Conservation (phyloP, 2,113 vertebrate genomes). For the Pantherophis guttatus region DNA sequence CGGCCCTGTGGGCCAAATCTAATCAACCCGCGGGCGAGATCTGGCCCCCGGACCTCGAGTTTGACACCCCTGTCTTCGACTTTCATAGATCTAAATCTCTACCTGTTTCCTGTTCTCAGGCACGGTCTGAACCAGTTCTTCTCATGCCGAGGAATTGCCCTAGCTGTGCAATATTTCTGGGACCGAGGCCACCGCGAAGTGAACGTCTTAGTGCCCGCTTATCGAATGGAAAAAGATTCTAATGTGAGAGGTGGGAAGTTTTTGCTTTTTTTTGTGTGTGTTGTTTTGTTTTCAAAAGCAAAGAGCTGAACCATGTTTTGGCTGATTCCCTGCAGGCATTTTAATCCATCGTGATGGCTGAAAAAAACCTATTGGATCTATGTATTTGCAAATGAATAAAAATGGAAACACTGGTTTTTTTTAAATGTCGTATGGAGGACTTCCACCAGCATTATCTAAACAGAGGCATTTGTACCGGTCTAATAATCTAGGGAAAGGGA, state of each 20-base stretch:
- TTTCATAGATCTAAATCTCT: background rate
- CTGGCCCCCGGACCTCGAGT: too few relatives aligned
- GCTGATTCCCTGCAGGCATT: background rate
- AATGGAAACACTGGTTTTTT: background rate
- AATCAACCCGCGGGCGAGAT: too few relatives aligned
- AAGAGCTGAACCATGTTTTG: background rate
- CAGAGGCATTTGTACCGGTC: too few relatives aligned
- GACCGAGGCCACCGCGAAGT: slow-evolving; percentile 81
- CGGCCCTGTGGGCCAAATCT: too few relatives aligned
- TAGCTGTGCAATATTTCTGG: slow-evolving; percentile 89
- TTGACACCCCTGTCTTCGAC: background rate
- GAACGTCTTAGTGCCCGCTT: slow-evolving; percentile 79
- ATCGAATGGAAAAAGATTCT: slow-evolving; percentile 77
- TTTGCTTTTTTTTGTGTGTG: background rate
- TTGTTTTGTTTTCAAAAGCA: background rate
- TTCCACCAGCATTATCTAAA: background rate
- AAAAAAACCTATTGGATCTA: background rate
- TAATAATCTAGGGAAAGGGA: background rate
- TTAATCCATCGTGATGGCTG: background rate
- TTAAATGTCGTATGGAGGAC: background rate
- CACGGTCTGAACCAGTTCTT: slow-evolving; percentile 83
- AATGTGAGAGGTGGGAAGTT: slow-evolving; percentile 74
- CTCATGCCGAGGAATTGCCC: slow-evolving; percentile 86
- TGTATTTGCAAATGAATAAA: background rate
- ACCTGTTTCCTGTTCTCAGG: slow-evolving; percentile 52